These are phyloP conservation scores for Wiebesia pumilae DNA, from an alignment of 1,140 invertebrate genomes.

Conservation along the genomic window DNA sequence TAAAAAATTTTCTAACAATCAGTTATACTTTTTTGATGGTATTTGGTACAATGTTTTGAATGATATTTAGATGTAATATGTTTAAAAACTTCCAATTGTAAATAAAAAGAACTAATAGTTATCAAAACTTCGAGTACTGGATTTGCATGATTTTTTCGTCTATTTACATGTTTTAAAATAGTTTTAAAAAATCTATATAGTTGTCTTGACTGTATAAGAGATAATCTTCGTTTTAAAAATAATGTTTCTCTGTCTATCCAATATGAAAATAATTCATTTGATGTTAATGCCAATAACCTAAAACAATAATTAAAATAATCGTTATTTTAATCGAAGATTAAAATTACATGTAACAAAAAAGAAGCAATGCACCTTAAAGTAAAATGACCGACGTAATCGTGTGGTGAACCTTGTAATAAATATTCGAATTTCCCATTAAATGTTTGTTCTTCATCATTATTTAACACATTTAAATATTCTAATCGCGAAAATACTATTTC, in stretches of 20 bases:
- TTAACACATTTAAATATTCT: constrained; percentile 66
- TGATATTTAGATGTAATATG: constrained; percentile 63
- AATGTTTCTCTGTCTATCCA: constrained; percentile 67
- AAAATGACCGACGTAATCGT: constrained; percentile 78
- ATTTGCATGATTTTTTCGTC: constrained; percentile 50
- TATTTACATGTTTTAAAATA: constrained; percentile 59
- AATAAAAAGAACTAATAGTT: constrained; percentile 60
- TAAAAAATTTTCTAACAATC: constrained; percentile 58
- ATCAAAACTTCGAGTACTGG: constrained; percentile 58
- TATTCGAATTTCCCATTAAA: constrained; percentile 74
- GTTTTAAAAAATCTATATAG: constrained; percentile 65
- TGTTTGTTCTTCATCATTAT: constrained; percentile 55
- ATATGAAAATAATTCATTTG: constrained; percentile 61
- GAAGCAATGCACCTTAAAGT: constrained; percentile 72
- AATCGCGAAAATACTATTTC: constrained; percentile 67
- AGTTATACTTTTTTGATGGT: constrained; percentile 63
- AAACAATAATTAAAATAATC: constrained; percentile 49
- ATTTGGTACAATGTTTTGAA: constrained; percentile 56
- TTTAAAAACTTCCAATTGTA: constrained; percentile 59
- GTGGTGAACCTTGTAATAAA: constrained; percentile 76
- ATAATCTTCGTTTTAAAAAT: constrained; percentile 65
- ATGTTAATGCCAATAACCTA: constrained; percentile 65
- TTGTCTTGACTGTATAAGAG: constrained; percentile 62
- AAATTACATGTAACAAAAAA: constrained; percentile 64
- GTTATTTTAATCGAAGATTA: constrained; percentile 16